Conservation (phyloP, 2,113 vertebrate species). For the Ceratotherium simum region DNA sequence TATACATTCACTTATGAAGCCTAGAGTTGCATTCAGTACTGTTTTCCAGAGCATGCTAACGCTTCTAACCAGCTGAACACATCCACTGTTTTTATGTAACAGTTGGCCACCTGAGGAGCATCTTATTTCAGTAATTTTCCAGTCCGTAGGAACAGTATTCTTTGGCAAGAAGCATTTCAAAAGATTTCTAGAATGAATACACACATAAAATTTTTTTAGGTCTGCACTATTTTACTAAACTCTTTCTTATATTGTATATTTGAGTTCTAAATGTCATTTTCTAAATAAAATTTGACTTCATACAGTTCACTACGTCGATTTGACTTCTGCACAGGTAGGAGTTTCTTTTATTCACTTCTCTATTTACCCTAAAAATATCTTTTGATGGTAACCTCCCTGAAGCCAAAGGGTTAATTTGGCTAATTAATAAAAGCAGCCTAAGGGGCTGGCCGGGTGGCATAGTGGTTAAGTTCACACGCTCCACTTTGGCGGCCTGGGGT, state of each 20-base stretch:
- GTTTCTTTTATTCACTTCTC: conserved; percentile 11
- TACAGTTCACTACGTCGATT: not conserved
- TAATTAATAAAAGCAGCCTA: not conserved
- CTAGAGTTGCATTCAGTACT: not conserved
- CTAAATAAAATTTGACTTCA: conserved; percentile 48
- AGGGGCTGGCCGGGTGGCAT: too few species aligned
- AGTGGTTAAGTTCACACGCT: too few species aligned
- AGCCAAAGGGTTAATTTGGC: not conserved
- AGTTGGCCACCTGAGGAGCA: not conserved
- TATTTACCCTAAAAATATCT: not conserved
- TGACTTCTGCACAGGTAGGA: not conserved
- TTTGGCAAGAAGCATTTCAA: conserved; percentile 57
- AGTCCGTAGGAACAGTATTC: not conserved
- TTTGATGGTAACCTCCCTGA: not conserved
- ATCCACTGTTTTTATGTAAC: conserved; percentile 6
- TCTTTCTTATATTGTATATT: conserved; percentile 4
- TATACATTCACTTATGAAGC: not conserved
- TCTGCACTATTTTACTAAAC: not conserved
- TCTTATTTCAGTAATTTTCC: conserved; percentile 57
- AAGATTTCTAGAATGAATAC: not conserved
- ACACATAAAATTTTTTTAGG: not conserved
- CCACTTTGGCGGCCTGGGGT: too few species aligned
- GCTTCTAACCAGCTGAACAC: not conserved
- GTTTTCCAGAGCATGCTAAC: not conserved
- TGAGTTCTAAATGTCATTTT: conserved; percentile 27